These are phyloP conservation scores for Hemiprocne comata DNA, from an alignment of 2,113 vertebrate genomes.

Conservation along the genomic window DNA sequence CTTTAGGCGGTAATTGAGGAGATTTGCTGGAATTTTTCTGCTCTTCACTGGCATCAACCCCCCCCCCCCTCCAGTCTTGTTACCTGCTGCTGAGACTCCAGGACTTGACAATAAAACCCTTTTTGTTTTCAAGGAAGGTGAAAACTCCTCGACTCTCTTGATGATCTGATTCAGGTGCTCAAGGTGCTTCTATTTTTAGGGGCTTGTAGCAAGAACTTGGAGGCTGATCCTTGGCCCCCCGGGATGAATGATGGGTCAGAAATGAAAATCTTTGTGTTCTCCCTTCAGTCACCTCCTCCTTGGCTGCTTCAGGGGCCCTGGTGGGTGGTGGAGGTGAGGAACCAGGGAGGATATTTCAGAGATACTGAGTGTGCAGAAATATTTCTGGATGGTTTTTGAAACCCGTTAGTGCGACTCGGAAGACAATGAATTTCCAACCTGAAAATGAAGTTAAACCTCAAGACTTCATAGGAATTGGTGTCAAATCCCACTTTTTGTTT, in stretches of 20 bases:
- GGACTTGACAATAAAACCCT: not conserved
- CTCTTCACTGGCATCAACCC: rapidly evolving
- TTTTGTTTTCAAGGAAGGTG: not conserved
- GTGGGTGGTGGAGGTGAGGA: not conserved
- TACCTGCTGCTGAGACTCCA: not conserved
- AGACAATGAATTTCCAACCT: too few relatives aligned
- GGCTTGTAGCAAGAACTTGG: not conserved
- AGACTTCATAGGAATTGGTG: not conserved
- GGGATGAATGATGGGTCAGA: not conserved
- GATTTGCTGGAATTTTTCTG: not conserved
- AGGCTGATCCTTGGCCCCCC: not conserved
- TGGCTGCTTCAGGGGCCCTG: rapidly evolving
- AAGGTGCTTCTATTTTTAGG: rapidly evolving
- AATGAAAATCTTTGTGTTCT: not conserved
- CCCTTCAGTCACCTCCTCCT: not conserved
- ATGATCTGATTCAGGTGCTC: rapidly evolving
- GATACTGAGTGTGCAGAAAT: rapidly evolving
- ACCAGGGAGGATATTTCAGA: not conserved
- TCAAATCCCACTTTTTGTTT: not conserved
- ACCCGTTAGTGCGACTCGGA: too few relatives aligned
- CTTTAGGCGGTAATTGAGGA: too few relatives aligned
- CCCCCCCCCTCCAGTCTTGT: not conserved
- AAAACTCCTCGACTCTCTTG: rapidly evolving
- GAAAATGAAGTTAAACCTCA: not conserved
- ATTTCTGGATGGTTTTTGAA: not conserved